Evolutionary conservation across 2,113 vertebrate species (phyloP), one percentile per base, ranked within the genome.

Genomic region (Nyctibius bracteatus): DNA sequence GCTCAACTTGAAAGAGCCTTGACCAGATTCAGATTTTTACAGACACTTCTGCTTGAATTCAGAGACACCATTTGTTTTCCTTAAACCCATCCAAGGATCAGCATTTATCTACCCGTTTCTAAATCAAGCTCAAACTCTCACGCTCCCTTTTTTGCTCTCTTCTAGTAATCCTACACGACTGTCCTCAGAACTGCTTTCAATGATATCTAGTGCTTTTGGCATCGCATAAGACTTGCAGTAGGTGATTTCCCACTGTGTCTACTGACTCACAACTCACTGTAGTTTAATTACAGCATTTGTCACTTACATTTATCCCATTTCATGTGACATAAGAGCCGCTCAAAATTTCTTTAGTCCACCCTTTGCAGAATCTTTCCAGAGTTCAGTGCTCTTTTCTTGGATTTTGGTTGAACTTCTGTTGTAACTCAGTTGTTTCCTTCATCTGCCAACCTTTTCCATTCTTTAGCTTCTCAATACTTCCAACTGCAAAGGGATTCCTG

Each of bases 21-120:
- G 39, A 67, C 14, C 28, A 86, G 54, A 73, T 30, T 81, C 44
- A 39, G 28, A 30, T 16, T 73, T 68, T 52, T 47, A 71, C 57
- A 84, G 63, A 35, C 24, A 47, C 3, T 61, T 77, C 41, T 72
- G 30, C 58, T 73, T 61, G 31, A 74, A 81, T 46, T 66, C 66
- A 87, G 0, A 0, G 43, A 84, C n/a, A 49, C 19, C 1, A 1
- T 18, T n/a, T 55, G 12, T 19, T 57, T 91, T 73, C 41, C 24
- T 66, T 24, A 65, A 87, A 68, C 5, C 7, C 77, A 65, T 24
- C 61, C 18, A 41, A 59, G 23, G 9, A 57, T 81, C 54, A 59
- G 8, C 10, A 47, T 41, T 84, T n/a, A 65, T 4, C 51, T 47
- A 65, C 47, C 20, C 8, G 1, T 43, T 82, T 84, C 51, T 85